Evolutionary conservation across 2,797 vertebrate species (phyloP).

Genomic region (Gastrophryne carolinensis): DNA sequence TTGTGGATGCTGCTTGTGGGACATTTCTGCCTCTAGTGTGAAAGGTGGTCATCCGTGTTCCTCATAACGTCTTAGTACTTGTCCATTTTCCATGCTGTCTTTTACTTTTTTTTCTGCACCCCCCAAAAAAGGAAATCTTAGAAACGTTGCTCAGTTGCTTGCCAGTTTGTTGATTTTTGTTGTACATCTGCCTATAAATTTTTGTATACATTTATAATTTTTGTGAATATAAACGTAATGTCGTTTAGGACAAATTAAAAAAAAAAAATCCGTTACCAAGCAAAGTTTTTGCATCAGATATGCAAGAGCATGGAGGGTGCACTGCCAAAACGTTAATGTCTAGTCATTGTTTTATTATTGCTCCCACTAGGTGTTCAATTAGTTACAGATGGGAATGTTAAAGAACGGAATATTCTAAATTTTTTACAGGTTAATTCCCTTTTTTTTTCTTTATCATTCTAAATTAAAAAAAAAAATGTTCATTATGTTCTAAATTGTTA

Average conservation of each 20-base stretch:
- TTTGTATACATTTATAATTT: slow-evolving; percentile 12
- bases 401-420: slow-evolving; percentile 53
- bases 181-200: slow-evolving; percentile 83
- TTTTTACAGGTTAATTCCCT: not conserved
- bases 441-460: not conserved
- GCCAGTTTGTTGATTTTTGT: slow-evolving; percentile 88
- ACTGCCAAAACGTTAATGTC: slow-evolving; percentile 58
- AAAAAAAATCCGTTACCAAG: not conserved
- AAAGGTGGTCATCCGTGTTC: slow-evolving; percentile 92
- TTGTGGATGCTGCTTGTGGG: slow-evolving; percentile 97
- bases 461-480: not conserved
- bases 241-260: slow-evolving; percentile 94
- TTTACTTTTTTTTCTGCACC: slow-evolving; percentile 81
- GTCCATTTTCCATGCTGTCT: slow-evolving; percentile 81
- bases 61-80: slow-evolving; percentile 82
- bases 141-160: slow-evolving; percentile 84
- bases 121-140: slow-evolving; percentile 79
- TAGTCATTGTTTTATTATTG: slow-evolving; percentile 42
- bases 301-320: slow-evolving; percentile 77
- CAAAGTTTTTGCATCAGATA: slow-evolving; percentile 72
- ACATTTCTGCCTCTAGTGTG: slow-evolving; percentile 81
- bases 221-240: slow-evolving; percentile 74
- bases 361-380: slow-evolving; percentile 64
- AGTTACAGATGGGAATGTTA: slow-evolving; percentile 67
- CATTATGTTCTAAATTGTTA: not conserved